Evolutionary conservation across 2,797 vertebrate species (phyloP).

Genomic region (Odontamblyopus lacepedii): DNA sequence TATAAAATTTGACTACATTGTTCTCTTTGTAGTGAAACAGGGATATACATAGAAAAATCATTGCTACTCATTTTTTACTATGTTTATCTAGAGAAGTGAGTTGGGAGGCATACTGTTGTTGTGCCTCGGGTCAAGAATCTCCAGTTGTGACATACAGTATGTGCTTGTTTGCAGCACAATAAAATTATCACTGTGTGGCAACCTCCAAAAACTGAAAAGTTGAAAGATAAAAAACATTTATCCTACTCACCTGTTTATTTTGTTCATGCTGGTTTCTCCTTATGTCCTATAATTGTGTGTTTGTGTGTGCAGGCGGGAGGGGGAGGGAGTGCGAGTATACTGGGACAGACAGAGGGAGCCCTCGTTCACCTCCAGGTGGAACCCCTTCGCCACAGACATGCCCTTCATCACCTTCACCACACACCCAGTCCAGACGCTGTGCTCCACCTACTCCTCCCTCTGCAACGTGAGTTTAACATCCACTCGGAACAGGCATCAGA

Average conservation of each 20-base stretch:
- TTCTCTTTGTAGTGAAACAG: no score
- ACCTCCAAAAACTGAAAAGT: background rate
- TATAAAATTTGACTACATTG: no score
- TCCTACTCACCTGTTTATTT: background rate
- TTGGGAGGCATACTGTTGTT: no score
- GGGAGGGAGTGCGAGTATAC: conserved; percentile 79
- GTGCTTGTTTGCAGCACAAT: background rate
- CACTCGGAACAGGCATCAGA: background rate
- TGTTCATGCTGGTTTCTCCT: background rate
- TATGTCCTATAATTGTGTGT: background rate
- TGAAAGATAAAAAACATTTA: background rate
- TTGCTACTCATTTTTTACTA: no score
- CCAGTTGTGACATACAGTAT: no score
- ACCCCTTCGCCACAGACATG: conserved; percentile 77
- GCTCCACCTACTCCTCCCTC: conserved; percentile 61
- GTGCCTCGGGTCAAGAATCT: no score
- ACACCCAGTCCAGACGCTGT: conserved; percentile 72
- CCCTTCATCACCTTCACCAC: conserved; percentile 80
- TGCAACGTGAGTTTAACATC: conserved; percentile 72
- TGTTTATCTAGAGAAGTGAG: no score
- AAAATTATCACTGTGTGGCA: background rate
- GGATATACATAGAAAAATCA: no score
- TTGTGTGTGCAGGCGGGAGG: conserved; percentile 72
- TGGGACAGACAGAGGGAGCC: conserved; percentile 78
- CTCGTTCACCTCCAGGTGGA: conserved; percentile 80